Evolutionary conservation across 2,888 invertebrate genomes (phyloP).

Genomic region (Buathra laborator): DNA sequence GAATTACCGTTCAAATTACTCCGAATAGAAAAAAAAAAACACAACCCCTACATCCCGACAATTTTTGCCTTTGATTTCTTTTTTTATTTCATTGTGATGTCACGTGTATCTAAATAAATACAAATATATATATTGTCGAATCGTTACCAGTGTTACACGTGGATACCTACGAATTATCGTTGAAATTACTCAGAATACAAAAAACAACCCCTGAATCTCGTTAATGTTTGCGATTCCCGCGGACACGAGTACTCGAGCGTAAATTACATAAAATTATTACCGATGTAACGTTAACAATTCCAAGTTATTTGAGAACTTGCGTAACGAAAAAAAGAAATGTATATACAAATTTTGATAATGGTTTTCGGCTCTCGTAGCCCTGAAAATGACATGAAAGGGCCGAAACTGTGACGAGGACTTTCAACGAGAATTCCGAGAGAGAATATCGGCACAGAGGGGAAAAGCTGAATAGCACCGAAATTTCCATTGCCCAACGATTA

Average conservation of each 20-base stretch:
- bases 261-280: no score
- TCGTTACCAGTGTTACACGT: not conserved
- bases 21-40: not conserved
- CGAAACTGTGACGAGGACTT: not conserved
- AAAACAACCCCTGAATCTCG: no score
- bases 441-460: not conserved
- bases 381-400: conserved; percentile 29
- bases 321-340: not conserved
- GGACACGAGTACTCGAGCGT: no score
- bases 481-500: conserved; percentile 26
- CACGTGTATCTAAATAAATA: not conserved
- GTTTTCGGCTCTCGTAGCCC: not conserved
- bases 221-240: no score
- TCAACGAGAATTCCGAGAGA: conserved; percentile 2
- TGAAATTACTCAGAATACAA: not conserved
- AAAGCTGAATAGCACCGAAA: conserved; percentile 13
- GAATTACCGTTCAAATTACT: not conserved
- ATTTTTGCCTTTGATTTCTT: not conserved
- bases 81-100: not conserved
- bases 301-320: no score
- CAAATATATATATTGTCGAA: not conserved
- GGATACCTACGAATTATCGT: not conserved
- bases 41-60: no score
- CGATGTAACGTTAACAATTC: no score
- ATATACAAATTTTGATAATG: not conserved